Evolutionary conservation across 2,888 invertebrate genomes (phyloP).

Genomic region (Zaprionus bogoriensis): DNA sequence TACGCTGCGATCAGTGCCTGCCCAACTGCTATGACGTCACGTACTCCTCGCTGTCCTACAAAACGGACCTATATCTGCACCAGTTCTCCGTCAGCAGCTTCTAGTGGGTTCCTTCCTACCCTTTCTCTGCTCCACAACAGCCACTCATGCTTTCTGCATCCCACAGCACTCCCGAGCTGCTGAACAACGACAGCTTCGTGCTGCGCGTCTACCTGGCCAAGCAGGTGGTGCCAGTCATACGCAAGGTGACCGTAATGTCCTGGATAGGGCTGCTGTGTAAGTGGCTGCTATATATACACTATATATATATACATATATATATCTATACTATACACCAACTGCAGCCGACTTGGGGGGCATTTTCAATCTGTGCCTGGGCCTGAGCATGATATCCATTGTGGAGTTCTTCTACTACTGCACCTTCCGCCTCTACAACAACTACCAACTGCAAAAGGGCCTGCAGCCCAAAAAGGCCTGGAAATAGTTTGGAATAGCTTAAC

Average conservation of each 20-base stretch:
- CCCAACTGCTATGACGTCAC: conserved; percentile 83
- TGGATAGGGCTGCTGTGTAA: conserved; percentile 81
- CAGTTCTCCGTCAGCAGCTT: conserved; percentile 76
- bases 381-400: conserved; percentile 81
- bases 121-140: too few species aligned
- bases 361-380: conserved; percentile 81
- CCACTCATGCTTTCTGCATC: background rate
- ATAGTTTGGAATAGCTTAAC: conserved; percentile 9
- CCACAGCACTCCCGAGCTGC: conserved; percentile 52
- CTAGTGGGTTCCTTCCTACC: conserved; percentile 71
- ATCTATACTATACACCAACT: too few species aligned
- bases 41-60: conserved; percentile 79
- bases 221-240: conserved; percentile 80
- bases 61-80: conserved; percentile 79
- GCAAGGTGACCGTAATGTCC: conserved; percentile 82
- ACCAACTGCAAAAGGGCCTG: conserved; percentile 35
- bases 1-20: conserved; percentile 80
- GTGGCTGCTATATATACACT: conserved; percentile 14
- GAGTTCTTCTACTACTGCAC: conserved; percentile 81
- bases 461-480: conserved; percentile 50
- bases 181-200: conserved; percentile 75
- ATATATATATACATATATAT: background rate
- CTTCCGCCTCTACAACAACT: conserved; percentile 72
- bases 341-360: conserved; percentile 82
- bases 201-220: conserved; percentile 80